These are phyloP conservation scores for Empidonax traillii DNA, from an alignment of 2,113 vertebrate genomes.

Conservation along the genomic window DNA sequence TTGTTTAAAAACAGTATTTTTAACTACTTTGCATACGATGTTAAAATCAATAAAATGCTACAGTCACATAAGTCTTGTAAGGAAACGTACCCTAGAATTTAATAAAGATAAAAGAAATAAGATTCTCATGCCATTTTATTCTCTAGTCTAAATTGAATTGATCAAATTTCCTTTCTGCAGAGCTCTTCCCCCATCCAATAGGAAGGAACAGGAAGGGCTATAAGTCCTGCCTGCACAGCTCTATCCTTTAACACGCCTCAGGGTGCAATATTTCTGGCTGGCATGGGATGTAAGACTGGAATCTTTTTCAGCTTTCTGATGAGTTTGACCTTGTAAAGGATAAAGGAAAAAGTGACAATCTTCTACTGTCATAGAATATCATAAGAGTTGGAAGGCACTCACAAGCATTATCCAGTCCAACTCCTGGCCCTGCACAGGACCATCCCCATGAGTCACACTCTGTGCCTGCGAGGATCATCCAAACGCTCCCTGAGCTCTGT, in stretches of 20 bases:
- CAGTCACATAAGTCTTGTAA: not conserved
- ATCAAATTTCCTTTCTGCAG: not conserved
- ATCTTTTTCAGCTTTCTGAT: not conserved
- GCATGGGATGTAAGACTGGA: not conserved
- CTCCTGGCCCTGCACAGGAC: not conserved
- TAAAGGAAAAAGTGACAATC: too few species aligned
- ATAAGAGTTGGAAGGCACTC: not conserved
- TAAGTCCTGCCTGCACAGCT: not conserved
- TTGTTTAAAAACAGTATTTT: not conserved
- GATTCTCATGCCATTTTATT: not conserved
- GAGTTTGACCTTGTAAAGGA: not conserved
- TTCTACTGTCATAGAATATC: not conserved
- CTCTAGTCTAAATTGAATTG: not conserved
- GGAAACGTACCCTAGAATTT: not conserved
- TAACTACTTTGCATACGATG: not conserved
- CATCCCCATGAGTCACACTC: not conserved
- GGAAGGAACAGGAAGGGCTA: not conserved
- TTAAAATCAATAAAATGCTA: not conserved
- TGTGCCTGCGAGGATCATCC: not conserved
- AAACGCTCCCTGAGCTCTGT: not conserved
- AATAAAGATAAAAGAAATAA: constrained; percentile 13
- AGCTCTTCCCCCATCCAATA: not conserved
- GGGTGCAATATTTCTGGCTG: not conserved
- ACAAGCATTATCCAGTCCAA: not conserved
- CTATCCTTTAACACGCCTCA: not conserved